Evolutionary conservation across 2,888 invertebrate species (phyloP).

Genomic region (Polyommatus iphigenia): DNA sequence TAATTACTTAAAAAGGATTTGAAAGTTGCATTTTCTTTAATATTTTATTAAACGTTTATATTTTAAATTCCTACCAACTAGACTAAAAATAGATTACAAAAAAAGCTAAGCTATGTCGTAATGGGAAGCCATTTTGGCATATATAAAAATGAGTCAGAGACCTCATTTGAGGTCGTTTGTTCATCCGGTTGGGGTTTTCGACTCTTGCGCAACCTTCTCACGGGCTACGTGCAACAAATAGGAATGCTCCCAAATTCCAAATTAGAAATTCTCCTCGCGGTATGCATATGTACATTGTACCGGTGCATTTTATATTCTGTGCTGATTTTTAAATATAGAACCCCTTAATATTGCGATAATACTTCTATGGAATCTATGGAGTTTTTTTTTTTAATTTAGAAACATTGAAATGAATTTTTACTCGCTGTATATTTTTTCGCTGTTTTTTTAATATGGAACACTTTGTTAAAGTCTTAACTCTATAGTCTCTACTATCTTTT

Average conservation of each 20-base stretch:
- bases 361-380: too few relatives aligned
- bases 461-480: not conserved
- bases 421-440: too few relatives aligned
- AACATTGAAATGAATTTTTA: too few relatives aligned
- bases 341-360: too few relatives aligned
- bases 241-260: constrained; percentile 35
- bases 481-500: not conserved
- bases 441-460: too few relatives aligned
- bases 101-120: constrained; percentile 26
- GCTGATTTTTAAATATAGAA: not conserved
- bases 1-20: not conserved
- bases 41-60: not conserved
- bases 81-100: not conserved
- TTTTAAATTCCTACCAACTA: not conserved
- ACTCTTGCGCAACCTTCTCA: constrained; percentile 46
- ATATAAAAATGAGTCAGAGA: constrained; percentile 59
- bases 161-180: constrained; percentile 60
- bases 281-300: not conserved
- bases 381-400: too few relatives aligned
- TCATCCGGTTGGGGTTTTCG: constrained; percentile 54
- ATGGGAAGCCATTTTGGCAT: constrained; percentile 28
- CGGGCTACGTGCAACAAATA: constrained; percentile 37
- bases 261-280: constrained; percentile 34
- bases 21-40: not conserved
- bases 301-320: not conserved